Conservation (phyloP, 92 coral and sea anemone genomes). For the Palythoa grandis region DNA sequence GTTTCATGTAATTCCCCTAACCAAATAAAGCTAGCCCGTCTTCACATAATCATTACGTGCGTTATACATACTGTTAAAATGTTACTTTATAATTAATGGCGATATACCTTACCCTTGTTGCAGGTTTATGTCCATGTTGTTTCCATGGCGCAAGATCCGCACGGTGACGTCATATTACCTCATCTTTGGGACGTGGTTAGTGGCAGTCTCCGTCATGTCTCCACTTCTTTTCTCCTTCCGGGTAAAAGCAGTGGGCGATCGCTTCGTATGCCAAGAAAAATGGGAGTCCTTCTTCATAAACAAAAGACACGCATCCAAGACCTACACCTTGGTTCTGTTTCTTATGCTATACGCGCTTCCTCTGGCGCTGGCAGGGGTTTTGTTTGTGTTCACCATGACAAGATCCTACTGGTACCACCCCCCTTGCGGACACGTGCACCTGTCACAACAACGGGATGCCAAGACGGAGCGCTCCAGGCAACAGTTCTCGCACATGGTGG, state of each 20-base stretch:
- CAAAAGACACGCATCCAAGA: constrained; percentile 32
- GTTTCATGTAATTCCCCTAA: too few species aligned
- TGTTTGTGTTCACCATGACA: background rate
- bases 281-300: constrained; percentile 44
- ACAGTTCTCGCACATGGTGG: constrained; percentile 32
- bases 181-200: constrained; percentile 35
- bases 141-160: constrained; percentile 46
- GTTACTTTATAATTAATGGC: background rate
- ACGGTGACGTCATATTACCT: constrained; percentile 40
- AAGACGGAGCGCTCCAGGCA: constrained; percentile 33
- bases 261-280: constrained; percentile 38
- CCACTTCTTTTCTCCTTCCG: constrained; percentile 41
- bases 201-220: constrained; percentile 28
- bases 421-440: constrained; percentile 19
- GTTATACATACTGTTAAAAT: too few species aligned
- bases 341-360: constrained; percentile 33
- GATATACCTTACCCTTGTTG: background rate
- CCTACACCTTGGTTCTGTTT: constrained; percentile 39
- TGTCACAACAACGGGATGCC: background rate
- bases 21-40: too few species aligned
- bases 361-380: background rate
- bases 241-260: constrained; percentile 21
- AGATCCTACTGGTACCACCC: constrained; percentile 18
- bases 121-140: constrained; percentile 32
- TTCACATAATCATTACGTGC: too few species aligned